phyloP scores from a whole-genome alignment of 2,797 vertebrate species.

The Nasua narica region DNA sequence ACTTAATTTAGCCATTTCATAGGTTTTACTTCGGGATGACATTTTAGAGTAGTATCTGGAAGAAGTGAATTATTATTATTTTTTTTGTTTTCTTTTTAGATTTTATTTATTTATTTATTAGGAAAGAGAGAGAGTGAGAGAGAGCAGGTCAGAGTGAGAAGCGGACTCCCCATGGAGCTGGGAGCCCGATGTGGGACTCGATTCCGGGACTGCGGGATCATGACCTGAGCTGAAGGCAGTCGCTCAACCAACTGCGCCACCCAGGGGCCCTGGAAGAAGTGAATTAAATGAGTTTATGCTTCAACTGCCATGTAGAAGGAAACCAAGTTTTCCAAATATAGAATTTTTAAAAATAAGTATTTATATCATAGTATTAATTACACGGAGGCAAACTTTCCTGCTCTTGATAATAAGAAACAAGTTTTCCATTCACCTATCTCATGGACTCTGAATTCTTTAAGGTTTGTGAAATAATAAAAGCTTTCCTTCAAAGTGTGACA shows the following conservation, averaged over 20 bases:
- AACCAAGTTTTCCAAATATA: not conserved
- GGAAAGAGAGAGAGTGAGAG: no score
- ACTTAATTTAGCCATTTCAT: not conserved
- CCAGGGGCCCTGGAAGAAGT: not conserved
- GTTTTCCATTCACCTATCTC: not conserved
- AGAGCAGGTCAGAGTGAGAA: no score
- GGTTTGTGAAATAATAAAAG: constrained; percentile 45
- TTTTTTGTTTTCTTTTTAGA: no score
- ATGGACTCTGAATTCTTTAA: constrained; percentile 19
- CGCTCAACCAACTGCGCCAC: no score
- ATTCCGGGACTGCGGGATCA: no score
- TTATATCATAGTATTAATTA: not conserved
- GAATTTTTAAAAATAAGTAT: not conserved
- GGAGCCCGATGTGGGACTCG: no score
- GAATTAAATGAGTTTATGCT: not conserved
- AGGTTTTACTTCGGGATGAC: not conserved
- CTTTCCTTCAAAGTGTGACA: constrained; percentile 26
- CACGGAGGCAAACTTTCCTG: not conserved
- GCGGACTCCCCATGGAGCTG: no score
- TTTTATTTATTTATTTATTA: no score
- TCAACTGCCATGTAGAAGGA: not conserved
- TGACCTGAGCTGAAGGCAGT: no score
- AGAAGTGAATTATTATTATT: not conserved
- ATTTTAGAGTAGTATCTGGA: not conserved
- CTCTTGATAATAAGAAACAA: not conserved